Evolutionary conservation across 2,113 vertebrate species (phyloP).

Genomic region (Syrrhaptes paradoxus): DNA sequence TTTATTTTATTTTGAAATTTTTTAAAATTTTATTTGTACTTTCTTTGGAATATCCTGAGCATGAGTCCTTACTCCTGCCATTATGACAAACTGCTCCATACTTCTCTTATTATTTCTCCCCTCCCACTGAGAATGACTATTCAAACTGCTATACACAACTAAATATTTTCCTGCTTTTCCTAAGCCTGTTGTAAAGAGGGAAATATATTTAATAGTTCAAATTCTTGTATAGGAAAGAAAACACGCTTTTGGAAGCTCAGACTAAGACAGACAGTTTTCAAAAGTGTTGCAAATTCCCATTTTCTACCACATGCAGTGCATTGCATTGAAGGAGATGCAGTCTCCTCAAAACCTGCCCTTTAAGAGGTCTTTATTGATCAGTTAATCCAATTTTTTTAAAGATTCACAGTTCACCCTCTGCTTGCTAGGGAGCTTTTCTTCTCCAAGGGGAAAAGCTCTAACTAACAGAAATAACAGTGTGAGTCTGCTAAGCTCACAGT

Average conservation of each 20-base stretch:
- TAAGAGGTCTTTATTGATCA: not conserved
- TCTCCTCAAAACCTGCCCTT: not conserved
- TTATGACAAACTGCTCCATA: not conserved
- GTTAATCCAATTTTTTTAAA: not conserved
- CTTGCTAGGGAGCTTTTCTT: not conserved
- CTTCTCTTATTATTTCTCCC: not conserved
- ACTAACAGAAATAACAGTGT: not conserved
- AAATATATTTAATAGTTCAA: not conserved
- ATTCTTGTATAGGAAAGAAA: not conserved
- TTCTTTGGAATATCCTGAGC: not conserved
- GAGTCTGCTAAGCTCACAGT: not conserved
- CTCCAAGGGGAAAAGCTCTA: not conserved
- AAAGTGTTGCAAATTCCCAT: not conserved
- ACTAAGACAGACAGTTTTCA: not conserved
- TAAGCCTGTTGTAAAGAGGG: not conserved
- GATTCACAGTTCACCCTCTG: not conserved
- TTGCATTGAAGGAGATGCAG: not conserved
- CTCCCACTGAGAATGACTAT: not conserved
- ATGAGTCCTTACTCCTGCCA: not conserved
- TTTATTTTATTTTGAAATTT: not conserved
- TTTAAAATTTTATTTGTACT: not conserved
- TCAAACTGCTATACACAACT: not conserved
- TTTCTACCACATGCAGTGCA: not conserved
- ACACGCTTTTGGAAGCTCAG: not conserved
- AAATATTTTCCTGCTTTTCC: not conserved